phyloP scores from a whole-genome alignment of 2,113 vertebrate species.

The Okapia johnstoni region DNA sequence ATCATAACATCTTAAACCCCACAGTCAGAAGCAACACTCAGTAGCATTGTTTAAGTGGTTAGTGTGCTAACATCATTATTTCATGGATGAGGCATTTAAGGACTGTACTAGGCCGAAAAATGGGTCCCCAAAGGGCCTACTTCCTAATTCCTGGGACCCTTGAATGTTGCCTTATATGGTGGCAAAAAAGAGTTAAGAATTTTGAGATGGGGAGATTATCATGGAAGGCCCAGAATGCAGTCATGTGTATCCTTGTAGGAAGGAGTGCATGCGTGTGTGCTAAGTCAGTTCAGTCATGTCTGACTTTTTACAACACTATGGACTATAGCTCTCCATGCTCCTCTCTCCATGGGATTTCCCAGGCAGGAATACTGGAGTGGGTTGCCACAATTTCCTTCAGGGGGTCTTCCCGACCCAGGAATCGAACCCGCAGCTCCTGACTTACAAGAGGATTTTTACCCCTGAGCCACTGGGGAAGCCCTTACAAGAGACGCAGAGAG shows the following conservation, averaged over 20 bases:
- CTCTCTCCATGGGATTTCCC: background rate
- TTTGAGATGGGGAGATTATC: background rate
- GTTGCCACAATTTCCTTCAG: background rate
- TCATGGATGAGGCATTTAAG: background rate
- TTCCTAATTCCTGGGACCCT: background rate
- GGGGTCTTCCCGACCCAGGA: background rate
- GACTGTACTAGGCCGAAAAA: background rate
- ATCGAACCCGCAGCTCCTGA: background rate
- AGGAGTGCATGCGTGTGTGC: fast-evolving
- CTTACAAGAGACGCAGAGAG: background rate
- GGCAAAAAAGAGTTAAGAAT: background rate
- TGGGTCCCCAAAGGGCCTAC: background rate
- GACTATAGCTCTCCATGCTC: background rate
- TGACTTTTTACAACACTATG: background rate
- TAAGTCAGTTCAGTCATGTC: background rate
- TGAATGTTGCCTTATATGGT: background rate
- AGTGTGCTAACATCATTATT: background rate
- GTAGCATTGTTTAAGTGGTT: background rate
- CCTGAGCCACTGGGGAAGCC: background rate
- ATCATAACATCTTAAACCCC: background rate
- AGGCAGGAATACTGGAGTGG: background rate
- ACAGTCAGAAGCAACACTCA: background rate
- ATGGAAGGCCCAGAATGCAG: background rate
- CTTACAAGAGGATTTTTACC: background rate
- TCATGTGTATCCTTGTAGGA: background rate